Conservation (phyloP, 2,113 vertebrate species). For the Alces alces region DNA sequence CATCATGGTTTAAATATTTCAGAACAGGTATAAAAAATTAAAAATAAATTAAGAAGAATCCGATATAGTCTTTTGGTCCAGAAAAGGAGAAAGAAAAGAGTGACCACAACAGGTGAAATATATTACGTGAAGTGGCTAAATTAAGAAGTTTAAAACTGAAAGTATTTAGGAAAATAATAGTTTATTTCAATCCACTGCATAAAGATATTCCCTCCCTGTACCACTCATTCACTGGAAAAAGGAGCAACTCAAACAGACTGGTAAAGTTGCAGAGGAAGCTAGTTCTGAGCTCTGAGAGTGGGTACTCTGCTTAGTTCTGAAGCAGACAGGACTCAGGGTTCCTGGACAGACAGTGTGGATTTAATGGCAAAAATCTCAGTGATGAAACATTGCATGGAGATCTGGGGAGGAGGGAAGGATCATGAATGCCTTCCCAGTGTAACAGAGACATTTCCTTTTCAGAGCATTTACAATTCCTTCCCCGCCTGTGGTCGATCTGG, state of each 20-base stretch:
- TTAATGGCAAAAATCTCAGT: slow-evolving; percentile 43
- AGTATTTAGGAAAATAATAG: not conserved
- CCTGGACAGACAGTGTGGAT: not conserved
- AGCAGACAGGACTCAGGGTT: not conserved
- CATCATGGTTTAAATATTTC: slow-evolving; percentile 36
- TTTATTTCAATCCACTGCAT: not conserved
- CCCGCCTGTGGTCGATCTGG: slow-evolving; percentile 57
- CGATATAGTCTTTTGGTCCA: not conserved
- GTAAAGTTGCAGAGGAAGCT: not conserved
- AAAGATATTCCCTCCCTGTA: not conserved
- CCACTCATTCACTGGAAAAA: not conserved
- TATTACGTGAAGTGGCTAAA: not conserved
- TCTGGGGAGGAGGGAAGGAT: slow-evolving; percentile 24
- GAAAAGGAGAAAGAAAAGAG: not conserved
- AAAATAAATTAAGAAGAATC: not conserved
- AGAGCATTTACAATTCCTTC: slow-evolving; percentile 52
- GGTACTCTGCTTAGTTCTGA: not conserved
- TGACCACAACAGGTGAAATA: not conserved
- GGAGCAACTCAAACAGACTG: not conserved
- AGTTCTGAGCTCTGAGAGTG: not conserved
- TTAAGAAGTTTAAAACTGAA: not conserved
- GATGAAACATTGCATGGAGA: not conserved
- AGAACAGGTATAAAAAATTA: slow-evolving; percentile 47
- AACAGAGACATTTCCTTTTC: slow-evolving; percentile 61
- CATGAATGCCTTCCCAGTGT: slow-evolving; percentile 25